Base-by-base conservation (phyloP, 2,888 invertebrate genomes). In the Orgyia antiqua region DNA sequence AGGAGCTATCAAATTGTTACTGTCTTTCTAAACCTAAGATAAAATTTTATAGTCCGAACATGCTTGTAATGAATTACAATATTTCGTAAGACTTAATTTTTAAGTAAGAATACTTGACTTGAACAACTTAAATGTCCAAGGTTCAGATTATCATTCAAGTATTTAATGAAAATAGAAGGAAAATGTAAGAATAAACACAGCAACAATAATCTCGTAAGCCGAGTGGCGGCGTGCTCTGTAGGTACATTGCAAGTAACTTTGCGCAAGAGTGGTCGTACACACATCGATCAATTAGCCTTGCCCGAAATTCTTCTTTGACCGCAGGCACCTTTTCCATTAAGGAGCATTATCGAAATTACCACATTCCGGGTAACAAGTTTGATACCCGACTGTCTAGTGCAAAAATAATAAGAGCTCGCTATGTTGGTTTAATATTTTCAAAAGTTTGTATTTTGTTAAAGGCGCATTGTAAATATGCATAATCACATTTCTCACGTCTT, bases 261-360 rank as follows among this genome's bases (percentile, higher is more conserved):
- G 68, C 77, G 77, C 72, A 82, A 80, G 58, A 60, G 42, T 52
- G 43, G 45, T 38, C 19, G n/a, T 19, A 52, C 60, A 65, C 62
- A 68, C 73, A 72, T 74, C 67, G 70, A 75, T 75, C 74, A 70
- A 44, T 38, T 50, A 75, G 63, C 82, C 83, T 82, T 80, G 82
- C 79, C 75, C 82, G 75, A 73, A 74, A 79, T 82, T 71, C 68
- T 63, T 76, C 65, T 57, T 55, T 46, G 56, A 50, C 38, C 37
- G 50, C 39, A 48, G 51, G 41, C 54, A 65, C 51, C 52, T 50
- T 51, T 47, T 42, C 41, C 43, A 42, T 34, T 49, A 36, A 35
- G 24, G 25, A 33, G 29, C 31, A 24, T 35, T 39, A 42, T 37
- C 36, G 30, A 42, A 37, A 35, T 43, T 37, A 43, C 42, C 24